Conservation (phyloP, 2,888 invertebrate genomes). For the Cetonia aurata region DNA sequence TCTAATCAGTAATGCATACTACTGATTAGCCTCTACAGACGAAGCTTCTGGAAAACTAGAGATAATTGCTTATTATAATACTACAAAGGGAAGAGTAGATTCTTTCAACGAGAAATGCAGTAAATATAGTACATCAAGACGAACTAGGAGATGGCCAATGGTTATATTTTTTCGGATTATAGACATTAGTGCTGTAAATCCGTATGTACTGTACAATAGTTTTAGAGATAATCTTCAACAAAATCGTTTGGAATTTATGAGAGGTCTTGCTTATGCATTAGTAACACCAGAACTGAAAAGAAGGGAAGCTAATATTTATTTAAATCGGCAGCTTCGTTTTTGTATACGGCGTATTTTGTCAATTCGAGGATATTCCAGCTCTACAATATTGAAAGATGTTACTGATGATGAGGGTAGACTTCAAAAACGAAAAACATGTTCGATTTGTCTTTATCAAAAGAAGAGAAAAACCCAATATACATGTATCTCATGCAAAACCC, state of each 20-base stretch:
- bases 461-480: no score
- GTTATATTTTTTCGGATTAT: slow-evolving; percentile 2
- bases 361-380: slow-evolving; percentile 1
- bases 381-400: no score
- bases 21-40: no score
- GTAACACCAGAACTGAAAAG: slow-evolving; percentile 14
- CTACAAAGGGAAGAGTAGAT: no score
- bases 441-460: no score
- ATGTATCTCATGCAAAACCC: no score
- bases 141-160: not conserved
- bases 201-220: slow-evolving; percentile 4
- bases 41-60: not conserved
- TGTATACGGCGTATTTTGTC: not conserved
- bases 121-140: no score
- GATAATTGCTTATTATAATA: not conserved
- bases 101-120: no score
- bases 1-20: not conserved
- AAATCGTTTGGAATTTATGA: slow-evolving; percentile 16
- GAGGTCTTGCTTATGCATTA: slow-evolving; percentile 6
- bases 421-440: no score
- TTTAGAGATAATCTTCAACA: slow-evolving; percentile 14
- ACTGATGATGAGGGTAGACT: no score
- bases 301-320: slow-evolving; percentile 1
- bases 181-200: slow-evolving; percentile 1
- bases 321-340: not conserved